phyloP scores from a whole-genome alignment of 2,797 vertebrate species.

The Eleutherodactylus coqui region DNA sequence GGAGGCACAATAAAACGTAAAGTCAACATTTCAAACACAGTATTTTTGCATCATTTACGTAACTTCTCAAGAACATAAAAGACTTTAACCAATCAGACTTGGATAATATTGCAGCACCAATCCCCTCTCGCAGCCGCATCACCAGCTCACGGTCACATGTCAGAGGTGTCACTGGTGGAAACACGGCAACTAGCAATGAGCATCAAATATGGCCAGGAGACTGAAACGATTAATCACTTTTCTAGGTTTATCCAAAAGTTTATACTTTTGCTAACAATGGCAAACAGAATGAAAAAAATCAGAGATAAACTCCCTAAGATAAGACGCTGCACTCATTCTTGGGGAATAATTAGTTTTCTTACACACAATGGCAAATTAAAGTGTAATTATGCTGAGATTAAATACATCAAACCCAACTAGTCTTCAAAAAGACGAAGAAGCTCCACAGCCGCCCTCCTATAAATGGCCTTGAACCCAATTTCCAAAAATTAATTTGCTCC shows the following conservation, averaged over 20 bases:
- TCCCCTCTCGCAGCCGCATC: too few relatives aligned
- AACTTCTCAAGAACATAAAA: too few relatives aligned
- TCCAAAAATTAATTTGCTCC: constrained; percentile 13
- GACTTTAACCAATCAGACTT: too few relatives aligned
- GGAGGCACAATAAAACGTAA: too few relatives aligned
- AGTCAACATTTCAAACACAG: too few relatives aligned
- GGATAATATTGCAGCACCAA: too few relatives aligned
- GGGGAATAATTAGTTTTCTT: constrained; percentile 30
- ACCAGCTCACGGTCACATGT: too few relatives aligned
- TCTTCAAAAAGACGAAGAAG: background rate
- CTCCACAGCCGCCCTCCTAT: background rate
- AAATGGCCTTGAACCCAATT: constrained; percentile 48
- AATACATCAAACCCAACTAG: constrained; percentile 12
- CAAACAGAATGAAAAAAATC: background rate
- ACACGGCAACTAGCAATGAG: too few relatives aligned
- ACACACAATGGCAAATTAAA: constrained; percentile 21
- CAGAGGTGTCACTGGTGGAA: too few relatives aligned
- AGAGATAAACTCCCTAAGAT: background rate
- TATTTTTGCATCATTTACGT: too few relatives aligned
- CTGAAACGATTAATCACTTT: too few relatives aligned
- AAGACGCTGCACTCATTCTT: constrained; percentile 3
- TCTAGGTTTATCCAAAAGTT: background rate
- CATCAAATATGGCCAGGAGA: too few relatives aligned
- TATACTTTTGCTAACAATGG: background rate
- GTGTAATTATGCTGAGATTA: constrained; percentile 39